These are phyloP conservation scores for Sarcophaga variegata DNA, from an alignment of 2,888 invertebrate species.

Conservation along the genomic window DNA sequence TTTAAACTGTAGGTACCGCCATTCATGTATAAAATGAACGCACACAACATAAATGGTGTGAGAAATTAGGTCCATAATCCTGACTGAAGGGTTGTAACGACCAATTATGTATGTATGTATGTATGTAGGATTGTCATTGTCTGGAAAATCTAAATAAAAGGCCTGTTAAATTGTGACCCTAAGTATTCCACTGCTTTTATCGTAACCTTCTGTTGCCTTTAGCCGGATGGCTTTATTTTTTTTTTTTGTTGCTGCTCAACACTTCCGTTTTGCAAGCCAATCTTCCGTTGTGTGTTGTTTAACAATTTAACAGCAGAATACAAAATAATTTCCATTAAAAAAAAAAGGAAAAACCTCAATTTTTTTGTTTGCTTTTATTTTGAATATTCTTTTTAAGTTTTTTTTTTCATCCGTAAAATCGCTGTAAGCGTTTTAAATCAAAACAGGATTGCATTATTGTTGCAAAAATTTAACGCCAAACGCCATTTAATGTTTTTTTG, in stretches of 20 bases:
- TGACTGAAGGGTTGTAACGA: too few relatives aligned
- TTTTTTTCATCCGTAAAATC: not conserved
- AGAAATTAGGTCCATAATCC: too few relatives aligned
- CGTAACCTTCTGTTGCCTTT: not conserved
- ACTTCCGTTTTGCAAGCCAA: conserved; percentile 60
- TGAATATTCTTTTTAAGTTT: not conserved
- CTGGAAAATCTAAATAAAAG: not conserved
- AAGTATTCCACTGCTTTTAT: not conserved
- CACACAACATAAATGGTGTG: too few relatives aligned
- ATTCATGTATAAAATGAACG: too few relatives aligned
- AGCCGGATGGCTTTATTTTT: conserved; percentile 30
- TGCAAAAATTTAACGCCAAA: not conserved
- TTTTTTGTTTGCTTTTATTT: not conserved
- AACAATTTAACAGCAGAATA: conserved; percentile 36
- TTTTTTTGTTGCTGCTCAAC: conserved; percentile 40
- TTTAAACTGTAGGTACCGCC: too few relatives aligned
- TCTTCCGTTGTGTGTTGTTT: conserved; percentile 52
- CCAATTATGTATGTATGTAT: too few relatives aligned
- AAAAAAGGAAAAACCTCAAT: not conserved
- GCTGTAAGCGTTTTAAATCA: not conserved
- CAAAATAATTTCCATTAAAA: conserved; percentile 12
- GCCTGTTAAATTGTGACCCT: not conserved
- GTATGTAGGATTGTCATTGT: too few relatives aligned
- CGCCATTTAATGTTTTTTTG: not conserved
- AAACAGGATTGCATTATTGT: not conserved